These are phyloP conservation scores for Eurypyga helias DNA, from an alignment of 2,113 vertebrate species.

Conservation along the genomic window DNA sequence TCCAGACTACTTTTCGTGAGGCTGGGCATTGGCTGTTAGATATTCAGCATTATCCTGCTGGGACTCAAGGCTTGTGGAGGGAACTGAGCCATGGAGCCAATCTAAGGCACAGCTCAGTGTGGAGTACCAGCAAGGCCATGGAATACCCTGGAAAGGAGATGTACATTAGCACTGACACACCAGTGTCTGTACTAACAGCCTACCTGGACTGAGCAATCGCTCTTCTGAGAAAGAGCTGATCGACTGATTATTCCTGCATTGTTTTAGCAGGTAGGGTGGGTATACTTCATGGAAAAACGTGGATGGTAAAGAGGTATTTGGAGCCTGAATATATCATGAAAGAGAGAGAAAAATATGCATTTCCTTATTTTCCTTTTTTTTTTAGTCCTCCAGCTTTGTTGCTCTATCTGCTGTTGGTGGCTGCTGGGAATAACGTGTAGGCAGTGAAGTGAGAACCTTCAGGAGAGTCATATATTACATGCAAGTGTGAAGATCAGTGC, in stretches of 20 bases:
- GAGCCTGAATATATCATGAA: not conserved
- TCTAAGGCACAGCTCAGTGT: not conserved
- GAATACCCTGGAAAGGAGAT: not conserved
- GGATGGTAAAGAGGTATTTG: not conserved
- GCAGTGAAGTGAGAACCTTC: not conserved
- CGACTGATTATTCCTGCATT: rapidly evolving
- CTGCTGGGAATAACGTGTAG: not conserved
- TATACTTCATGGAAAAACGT: not conserved
- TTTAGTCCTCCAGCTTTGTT: not conserved
- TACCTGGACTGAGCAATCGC: rapidly evolving
- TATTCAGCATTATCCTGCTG: not conserved
- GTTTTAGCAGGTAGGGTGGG: not conserved
- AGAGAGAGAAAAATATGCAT: not conserved
- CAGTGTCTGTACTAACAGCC: too few species aligned
- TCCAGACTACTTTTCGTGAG: not conserved
- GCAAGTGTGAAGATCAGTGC: not conserved
- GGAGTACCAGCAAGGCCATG: not conserved
- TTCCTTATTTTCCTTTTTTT: not conserved
- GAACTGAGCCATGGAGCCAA: not conserved
- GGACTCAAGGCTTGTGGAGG: not conserved
- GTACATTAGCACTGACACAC: rapidly evolving
- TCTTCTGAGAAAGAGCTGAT: not conserved
- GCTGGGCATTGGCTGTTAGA: not conserved
- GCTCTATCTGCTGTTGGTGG: not conserved
- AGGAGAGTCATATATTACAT: not conserved